Conservation (phyloP, 2,113 vertebrate species). For the Anarhynchus alexandrinus region DNA sequence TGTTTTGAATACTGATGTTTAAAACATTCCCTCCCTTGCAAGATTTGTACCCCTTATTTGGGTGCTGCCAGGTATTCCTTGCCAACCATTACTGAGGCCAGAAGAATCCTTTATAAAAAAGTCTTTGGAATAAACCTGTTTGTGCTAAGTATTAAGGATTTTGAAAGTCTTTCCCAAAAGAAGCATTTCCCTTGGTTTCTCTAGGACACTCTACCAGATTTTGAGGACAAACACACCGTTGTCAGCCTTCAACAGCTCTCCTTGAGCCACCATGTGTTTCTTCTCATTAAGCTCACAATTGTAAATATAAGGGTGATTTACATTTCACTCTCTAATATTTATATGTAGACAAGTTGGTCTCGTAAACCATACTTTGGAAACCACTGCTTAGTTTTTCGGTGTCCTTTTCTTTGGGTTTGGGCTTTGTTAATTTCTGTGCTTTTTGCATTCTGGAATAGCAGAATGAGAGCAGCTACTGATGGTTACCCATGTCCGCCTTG, state of each 20-base stretch:
- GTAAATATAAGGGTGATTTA: neutral
- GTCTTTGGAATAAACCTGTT: neutral
- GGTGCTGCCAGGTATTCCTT: neutral
- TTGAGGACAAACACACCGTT: neutral
- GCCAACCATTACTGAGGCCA: neutral
- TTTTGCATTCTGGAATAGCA: neutral
- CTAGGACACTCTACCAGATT: neutral
- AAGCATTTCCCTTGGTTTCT: neutral
- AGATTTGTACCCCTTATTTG: neutral
- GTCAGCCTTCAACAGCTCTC: neutral
- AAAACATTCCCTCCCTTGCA: constrained; percentile 1
- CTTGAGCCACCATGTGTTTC: neutral
- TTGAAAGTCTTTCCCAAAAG: neutral
- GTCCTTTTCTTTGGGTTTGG: neutral
- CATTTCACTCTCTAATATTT: neutral
- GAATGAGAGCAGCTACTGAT: neutral
- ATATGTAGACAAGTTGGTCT: neutral
- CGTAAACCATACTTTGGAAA: neutral
- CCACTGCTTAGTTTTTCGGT: neutral
- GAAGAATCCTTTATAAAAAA: constrained; percentile 9
- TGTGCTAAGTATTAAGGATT: neutral
- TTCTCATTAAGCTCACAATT: neutral
- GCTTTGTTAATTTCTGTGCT: neutral
- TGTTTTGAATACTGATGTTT: neutral
- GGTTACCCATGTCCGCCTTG: neutral